Evolutionary conservation across 2,113 vertebrate genomes (phyloP).

Genomic region (Gymnobelideus leadbeateri): DNA sequence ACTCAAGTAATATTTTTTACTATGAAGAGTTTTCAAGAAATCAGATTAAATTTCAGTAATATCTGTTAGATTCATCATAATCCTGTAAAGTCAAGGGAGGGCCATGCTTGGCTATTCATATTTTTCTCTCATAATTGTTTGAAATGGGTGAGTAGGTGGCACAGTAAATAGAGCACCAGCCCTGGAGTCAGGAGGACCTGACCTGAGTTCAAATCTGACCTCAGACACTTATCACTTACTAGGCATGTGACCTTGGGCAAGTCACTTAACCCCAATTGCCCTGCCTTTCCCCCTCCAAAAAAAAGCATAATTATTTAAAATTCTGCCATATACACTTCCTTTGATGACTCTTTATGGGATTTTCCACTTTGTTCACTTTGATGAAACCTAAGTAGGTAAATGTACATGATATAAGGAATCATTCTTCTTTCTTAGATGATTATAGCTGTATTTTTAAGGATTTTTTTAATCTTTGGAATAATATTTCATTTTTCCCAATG

Average conservation of each 20-base stretch:
- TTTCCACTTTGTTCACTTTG: constrained; percentile 44
- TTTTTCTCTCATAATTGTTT: neutral
- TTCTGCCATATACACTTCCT: neutral
- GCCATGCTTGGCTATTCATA: neutral
- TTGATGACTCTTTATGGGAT: constrained; percentile 28
- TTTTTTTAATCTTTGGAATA: no score
- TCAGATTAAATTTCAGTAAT: neutral
- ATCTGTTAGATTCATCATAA: neutral
- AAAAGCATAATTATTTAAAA: no score
- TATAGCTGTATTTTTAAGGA: no score
- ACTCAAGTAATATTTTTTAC: neutral
- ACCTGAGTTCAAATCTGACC: no score
- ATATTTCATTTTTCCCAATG: no score
- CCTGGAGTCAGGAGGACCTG: no score
- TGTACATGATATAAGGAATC: constrained; percentile 1
- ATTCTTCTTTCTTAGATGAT: constrained; percentile 5
- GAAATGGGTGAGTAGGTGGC: neutral
- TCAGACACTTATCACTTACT: no score
- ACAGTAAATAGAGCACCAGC: no score
- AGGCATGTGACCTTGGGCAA: no score
- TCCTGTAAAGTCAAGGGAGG: neutral
- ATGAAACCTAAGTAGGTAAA: neutral
- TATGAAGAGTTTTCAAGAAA: constrained; percentile 18
- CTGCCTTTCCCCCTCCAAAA: no score
- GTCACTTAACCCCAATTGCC: no score